Percentiles rank a stretch among this genome's conserved stretches.
These are phyloP conservation scores for Lanistes nyassanus DNA, from an alignment of 1,140 invertebrate species.

Conservation along the genomic window DNA sequence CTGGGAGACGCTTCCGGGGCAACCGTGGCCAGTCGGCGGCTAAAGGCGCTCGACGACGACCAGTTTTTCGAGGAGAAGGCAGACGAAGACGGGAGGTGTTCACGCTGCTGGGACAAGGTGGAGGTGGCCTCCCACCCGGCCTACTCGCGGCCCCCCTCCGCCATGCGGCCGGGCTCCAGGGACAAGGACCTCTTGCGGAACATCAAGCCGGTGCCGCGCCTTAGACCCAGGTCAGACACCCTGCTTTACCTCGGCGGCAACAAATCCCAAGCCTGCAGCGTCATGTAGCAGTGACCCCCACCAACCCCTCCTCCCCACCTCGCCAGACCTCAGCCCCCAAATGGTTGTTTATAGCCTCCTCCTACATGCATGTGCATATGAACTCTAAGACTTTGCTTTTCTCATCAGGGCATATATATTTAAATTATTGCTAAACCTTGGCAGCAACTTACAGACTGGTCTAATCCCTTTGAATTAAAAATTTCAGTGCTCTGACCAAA, in stretches of 20 bases:
- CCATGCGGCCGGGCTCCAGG: slow-evolving; percentile 32
- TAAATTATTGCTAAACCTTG: neutral
- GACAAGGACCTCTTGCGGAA: slow-evolving; percentile 53
- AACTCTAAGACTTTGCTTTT: neutral
- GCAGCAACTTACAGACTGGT: neutral
- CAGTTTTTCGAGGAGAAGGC: neutral
- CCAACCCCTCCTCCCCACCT: neutral
- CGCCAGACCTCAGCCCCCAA: neutral
- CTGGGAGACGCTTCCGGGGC: slow-evolving; percentile 30
- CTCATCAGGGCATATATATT: neutral
- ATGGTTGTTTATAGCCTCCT: neutral
- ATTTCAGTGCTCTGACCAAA: too few relatives aligned
- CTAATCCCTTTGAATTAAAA: too few relatives aligned
- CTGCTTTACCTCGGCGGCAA: slow-evolving; percentile 45
- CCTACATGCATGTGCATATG: neutral
- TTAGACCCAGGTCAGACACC: slow-evolving; percentile 50
- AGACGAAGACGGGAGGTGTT: slow-evolving; percentile 24
- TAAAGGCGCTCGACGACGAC: slow-evolving; percentile 15
- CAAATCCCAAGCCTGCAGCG: slow-evolving; percentile 49
- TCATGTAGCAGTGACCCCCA: slow-evolving; percentile 37
- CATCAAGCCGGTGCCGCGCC: slow-evolving; percentile 46
- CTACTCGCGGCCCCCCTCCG: slow-evolving; percentile 55
- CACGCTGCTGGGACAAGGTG: slow-evolving; percentile 58
- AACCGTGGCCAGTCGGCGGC: slow-evolving; percentile 41
- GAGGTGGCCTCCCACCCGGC: slow-evolving; percentile 32